phyloP scores from a whole-genome alignment of 2,797 vertebrate genomes.

The Picus viridis region DNA sequence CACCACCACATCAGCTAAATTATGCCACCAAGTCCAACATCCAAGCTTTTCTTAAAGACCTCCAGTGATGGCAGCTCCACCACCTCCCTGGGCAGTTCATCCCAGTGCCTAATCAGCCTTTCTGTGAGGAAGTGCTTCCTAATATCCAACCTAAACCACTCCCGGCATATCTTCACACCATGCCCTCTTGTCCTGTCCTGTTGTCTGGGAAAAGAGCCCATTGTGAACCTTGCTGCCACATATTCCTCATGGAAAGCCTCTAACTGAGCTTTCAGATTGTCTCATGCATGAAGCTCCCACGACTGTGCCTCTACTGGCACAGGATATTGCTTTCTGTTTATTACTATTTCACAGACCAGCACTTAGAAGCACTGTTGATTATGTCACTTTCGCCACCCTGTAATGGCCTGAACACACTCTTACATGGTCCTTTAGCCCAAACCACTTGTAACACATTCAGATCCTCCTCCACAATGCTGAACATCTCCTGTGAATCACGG shows the following conservation, averaged over 20 bases:
- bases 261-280: neutral
- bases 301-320: neutral
- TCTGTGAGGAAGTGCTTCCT: too few relatives aligned
- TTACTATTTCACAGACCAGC: neutral
- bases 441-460: neutral
- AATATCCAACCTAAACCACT: too few relatives aligned
- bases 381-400: too few relatives aligned
- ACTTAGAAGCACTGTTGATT: neutral
- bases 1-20: too few relatives aligned
- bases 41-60: too few relatives aligned
- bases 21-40: too few relatives aligned
- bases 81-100: too few relatives aligned
- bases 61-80: too few relatives aligned
- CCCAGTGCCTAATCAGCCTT: too few relatives aligned
- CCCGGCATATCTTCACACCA: too few relatives aligned
- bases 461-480: neutral
- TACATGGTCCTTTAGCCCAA: neutral
- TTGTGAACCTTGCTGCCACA: accelerated
- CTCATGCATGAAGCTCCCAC: neutral
- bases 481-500: neutral
- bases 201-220: too few relatives aligned
- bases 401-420: neutral
- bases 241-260: neutral
- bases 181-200: too few relatives aligned
- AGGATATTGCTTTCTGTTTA: neutral